Percentiles rank a stretch among this genome's conserved stretches.
These are phyloP conservation scores for Oxyura jamaicensis DNA, from an alignment of 2,113 vertebrate genomes.

Conservation along the genomic window DNA sequence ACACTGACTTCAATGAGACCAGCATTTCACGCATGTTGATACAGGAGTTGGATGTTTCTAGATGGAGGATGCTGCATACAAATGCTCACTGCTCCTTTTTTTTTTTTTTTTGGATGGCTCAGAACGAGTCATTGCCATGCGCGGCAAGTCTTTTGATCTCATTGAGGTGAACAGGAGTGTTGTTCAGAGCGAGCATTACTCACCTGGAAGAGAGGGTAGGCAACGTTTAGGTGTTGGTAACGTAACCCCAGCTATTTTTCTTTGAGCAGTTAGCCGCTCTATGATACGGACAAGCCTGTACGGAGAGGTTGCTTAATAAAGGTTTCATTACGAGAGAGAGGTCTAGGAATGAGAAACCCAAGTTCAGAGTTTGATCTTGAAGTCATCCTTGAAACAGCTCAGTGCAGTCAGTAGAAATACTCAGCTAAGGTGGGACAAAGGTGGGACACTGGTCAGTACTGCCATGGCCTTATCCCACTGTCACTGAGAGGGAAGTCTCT, in stretches of 20 bases:
- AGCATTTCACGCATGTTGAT: background rate
- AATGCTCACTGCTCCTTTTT: background rate
- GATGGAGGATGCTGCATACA: background rate
- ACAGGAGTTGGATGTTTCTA: background rate
- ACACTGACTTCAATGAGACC: background rate
- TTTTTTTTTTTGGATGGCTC: background rate
- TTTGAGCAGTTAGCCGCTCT: background rate
- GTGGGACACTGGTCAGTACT: background rate
- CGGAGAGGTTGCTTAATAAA: background rate
- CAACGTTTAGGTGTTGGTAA: background rate
- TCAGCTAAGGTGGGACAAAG: fast-evolving
- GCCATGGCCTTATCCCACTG: background rate
- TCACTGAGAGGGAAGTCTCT: background rate
- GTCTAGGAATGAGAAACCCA: background rate
- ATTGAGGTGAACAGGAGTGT: background rate
- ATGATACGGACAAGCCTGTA: background rate
- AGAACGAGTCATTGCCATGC: background rate
- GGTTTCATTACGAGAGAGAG: background rate
- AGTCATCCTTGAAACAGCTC: background rate
- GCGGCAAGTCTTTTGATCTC: background rate
- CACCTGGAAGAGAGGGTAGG: background rate
- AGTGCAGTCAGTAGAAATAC: background rate
- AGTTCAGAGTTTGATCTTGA: background rate
- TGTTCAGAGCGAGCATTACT: background rate
- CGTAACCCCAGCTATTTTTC: background rate